These are phyloP conservation scores for Leptonema lineaticorne DNA, from an alignment of 1,140 invertebrate species.

Conservation along the genomic window DNA sequence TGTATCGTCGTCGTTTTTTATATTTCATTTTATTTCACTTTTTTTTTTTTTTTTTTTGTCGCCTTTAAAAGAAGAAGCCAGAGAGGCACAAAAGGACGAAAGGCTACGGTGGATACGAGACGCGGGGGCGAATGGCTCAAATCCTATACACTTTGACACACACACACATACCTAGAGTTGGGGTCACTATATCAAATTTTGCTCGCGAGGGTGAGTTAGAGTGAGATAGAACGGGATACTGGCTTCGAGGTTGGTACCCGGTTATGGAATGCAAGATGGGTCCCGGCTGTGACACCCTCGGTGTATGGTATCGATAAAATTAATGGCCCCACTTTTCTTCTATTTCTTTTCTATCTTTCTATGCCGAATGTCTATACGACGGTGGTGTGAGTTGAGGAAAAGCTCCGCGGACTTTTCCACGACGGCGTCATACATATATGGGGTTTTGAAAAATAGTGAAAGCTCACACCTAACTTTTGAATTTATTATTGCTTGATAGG, in stretches of 20 bases:
- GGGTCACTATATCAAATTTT: constrained; percentile 41
- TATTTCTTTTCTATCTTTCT: constrained; percentile 43
- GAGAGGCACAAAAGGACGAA: no score
- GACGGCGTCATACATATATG: no score
- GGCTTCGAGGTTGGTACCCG: constrained; percentile 22
- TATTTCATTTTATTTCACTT: no score
- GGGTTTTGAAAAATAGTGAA: no score
- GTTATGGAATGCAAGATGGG: constrained; percentile 38
- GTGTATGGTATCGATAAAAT: constrained; percentile 44
- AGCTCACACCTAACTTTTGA: no score
- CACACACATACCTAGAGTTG: not conserved
- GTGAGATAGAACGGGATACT: not conserved
- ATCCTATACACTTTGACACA: not conserved
- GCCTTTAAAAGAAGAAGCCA: constrained; percentile 23
- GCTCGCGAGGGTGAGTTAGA: not conserved
- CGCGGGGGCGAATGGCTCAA: not conserved
- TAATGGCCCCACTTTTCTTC: constrained; percentile 43
- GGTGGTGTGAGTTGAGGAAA: not conserved
- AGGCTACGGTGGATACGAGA: no score
- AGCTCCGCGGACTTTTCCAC: no score
- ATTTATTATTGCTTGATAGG: no score
- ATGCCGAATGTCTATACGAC: constrained; percentile 38
- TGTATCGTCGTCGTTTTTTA: constrained; percentile 18
- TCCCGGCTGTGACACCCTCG: constrained; percentile 35
- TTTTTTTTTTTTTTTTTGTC: no score